A percentile compares a stretch with the other conserved stretches of the same genome.
phyloP scores from a whole-genome alignment of 2,113 vertebrate species.

The Aegypius monachus region DNA sequence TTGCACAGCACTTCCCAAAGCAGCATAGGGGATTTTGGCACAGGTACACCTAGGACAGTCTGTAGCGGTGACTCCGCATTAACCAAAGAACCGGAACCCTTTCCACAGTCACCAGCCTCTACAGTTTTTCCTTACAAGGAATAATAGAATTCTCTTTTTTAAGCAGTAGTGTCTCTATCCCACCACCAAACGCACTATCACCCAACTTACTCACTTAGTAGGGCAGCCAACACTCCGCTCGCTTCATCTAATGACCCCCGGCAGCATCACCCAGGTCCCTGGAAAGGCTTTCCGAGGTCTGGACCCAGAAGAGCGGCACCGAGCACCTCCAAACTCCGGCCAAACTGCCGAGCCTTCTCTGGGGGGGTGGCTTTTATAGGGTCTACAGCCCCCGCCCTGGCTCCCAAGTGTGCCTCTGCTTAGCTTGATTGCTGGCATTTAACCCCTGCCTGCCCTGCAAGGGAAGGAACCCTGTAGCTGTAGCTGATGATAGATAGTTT shows the following conservation, averaged over 20 bases:
- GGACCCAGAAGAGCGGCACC: not conserved
- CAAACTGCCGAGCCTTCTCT: rapidly evolving
- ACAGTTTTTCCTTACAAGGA: not conserved
- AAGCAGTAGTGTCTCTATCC: not conserved
- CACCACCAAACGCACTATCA: not conserved
- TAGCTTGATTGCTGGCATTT: not conserved
- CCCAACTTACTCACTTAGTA: rapidly evolving
- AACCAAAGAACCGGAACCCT: not conserved
- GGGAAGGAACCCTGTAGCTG: not conserved
- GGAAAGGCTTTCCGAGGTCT: not conserved
- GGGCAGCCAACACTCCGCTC: not conserved
- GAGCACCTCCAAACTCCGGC: rapidly evolving
- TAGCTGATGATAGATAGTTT: no score
- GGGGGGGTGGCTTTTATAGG: not conserved
- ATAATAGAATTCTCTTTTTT: not conserved
- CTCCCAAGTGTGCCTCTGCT: not conserved
- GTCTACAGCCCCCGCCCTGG: not conserved
- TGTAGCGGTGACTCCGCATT: rapidly evolving
- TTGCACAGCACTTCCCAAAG: not conserved
- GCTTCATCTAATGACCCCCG: rapidly evolving
- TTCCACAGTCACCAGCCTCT: not conserved
- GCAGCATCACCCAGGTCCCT: rapidly evolving
- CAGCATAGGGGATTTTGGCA: not conserved
- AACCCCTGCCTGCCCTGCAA: not conserved
- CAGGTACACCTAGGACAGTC: rapidly evolving